Conservation (phyloP, 2,797 vertebrate species). For the Halcyon chelicuti region DNA sequence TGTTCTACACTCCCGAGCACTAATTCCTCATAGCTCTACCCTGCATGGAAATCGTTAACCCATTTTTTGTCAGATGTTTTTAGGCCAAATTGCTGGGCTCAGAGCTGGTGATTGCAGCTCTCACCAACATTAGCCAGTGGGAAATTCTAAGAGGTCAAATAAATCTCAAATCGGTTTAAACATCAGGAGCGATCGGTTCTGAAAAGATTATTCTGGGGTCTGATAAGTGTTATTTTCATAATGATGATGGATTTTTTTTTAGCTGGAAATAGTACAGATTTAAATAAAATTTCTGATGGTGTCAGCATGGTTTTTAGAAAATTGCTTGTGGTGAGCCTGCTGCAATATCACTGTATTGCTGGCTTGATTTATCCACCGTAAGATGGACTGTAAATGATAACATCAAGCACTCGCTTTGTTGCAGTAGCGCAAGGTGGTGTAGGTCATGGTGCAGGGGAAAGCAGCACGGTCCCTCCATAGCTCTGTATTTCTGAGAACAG, state of each 20-base stretch:
- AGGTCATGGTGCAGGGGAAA: not conserved
- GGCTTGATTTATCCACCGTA: not conserved
- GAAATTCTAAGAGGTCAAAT: not conserved
- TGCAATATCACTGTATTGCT: not conserved
- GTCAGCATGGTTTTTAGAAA: constrained; percentile 48
- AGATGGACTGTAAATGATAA: not conserved
- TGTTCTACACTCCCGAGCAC: constrained; percentile 79
- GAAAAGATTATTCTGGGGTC: constrained; percentile 34
- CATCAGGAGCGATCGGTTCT: not conserved
- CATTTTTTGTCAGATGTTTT: constrained; percentile 65
- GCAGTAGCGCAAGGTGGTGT: not conserved
- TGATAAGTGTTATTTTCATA: constrained; percentile 23
- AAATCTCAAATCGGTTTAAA: not conserved
- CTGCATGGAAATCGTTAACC: constrained; percentile 72
- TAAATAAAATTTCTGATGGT: constrained; percentile 50
- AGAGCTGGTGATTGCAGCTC: not conserved
- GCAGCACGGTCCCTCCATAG: rapidly evolving
- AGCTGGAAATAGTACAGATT: constrained; percentile 47
- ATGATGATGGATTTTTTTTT: constrained; percentile 33
- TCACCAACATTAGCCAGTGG: not conserved
- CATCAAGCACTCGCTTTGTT: not conserved
- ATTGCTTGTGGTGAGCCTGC: constrained; percentile 21
- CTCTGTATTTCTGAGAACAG: not conserved
- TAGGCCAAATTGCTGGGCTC: not conserved
- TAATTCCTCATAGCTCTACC: constrained; percentile 72